Evolutionary conservation across 2,113 vertebrate species (phyloP).

Genomic region (Cyprinodon brontotheroides): DNA sequence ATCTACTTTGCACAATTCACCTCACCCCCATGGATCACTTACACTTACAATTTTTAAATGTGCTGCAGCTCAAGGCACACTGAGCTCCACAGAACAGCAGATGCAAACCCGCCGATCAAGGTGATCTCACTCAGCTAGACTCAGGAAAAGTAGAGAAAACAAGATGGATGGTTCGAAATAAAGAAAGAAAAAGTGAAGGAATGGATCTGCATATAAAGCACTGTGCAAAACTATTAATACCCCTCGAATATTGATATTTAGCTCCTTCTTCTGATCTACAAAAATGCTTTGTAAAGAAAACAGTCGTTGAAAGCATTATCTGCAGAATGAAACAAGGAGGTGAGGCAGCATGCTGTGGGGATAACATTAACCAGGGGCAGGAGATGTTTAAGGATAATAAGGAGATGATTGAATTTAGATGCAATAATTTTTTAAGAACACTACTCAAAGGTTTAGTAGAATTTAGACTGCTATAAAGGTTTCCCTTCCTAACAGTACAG

Average conservation of each 20-base stretch:
- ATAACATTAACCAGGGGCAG: too few species aligned
- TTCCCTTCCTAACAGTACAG: too few species aligned
- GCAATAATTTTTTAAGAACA: not conserved
- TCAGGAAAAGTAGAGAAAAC: not conserved
- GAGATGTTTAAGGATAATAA: too few species aligned
- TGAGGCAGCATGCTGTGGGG: too few species aligned
- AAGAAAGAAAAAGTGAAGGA: not conserved
- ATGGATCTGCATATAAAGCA: slow-evolving; percentile 2
- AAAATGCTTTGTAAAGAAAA: too few species aligned
- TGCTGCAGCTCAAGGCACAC: slow-evolving; percentile 14
- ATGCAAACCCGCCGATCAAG: slow-evolving; percentile 24
- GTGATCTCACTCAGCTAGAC: slow-evolving; percentile 7
- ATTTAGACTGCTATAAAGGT: too few species aligned
- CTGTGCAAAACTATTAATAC: not conserved
- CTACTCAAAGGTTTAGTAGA: too few species aligned
- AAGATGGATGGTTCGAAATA: not conserved
- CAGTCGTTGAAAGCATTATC: not conserved
- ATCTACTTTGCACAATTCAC: slow-evolving; percentile 47
- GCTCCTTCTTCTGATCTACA: too few species aligned
- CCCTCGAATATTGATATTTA: not conserved
- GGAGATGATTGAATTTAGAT: too few species aligned
- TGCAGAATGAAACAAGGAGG: not conserved
- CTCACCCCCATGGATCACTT: slow-evolving; percentile 23
- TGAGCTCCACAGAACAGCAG: slow-evolving; percentile 11
- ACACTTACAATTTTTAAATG: slow-evolving; percentile 13